Conservation (phyloP, 92 coral and sea anemone genomes). For the Palythoa heliodiscus region DNA sequence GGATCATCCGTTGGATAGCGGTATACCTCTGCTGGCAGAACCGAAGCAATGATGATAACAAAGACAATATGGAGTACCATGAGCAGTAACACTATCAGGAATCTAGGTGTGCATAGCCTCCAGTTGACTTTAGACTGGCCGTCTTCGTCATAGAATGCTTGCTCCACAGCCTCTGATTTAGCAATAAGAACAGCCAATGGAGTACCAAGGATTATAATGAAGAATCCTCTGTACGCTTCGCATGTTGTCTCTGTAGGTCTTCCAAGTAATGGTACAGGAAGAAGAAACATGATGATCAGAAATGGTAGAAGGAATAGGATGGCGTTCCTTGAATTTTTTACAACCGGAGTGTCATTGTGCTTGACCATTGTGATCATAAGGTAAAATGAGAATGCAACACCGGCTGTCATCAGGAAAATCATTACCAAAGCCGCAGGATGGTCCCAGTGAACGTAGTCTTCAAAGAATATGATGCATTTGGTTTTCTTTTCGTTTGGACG, state of each 20-base stretch:
- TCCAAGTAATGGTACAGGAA: slow-evolving; percentile 87
- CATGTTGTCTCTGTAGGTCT: slow-evolving; percentile 88
- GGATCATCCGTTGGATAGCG: slow-evolving; percentile 69
- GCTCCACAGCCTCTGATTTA: slow-evolving; percentile 69
- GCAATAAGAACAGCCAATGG: slow-evolving; percentile 88
- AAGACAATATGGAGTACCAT: slow-evolving; percentile 69
- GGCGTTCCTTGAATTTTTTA: slow-evolving; percentile 87
- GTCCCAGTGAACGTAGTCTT: slow-evolving; percentile 91
- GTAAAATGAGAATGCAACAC: slow-evolving; percentile 81
- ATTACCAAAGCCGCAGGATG: slow-evolving; percentile 87
- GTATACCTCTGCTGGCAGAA: slow-evolving; percentile 69
- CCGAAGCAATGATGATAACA: slow-evolving; percentile 59
- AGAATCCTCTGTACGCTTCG: slow-evolving; percentile 89
- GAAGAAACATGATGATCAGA: slow-evolving; percentile 75
- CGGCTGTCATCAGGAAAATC: slow-evolving; percentile 88
- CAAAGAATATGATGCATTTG: slow-evolving; percentile 68
- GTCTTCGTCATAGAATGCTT: slow-evolving; percentile 73
- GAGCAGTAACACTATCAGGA: slow-evolving; percentile 57
- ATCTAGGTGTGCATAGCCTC: slow-evolving; percentile 76
- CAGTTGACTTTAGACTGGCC: slow-evolving; percentile 69
- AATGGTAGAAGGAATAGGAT: slow-evolving; percentile 69
- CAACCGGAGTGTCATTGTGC: slow-evolving; percentile 84
- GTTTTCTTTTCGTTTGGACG: slow-evolving; percentile 71
- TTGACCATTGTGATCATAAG: slow-evolving; percentile 74
- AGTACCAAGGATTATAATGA: slow-evolving; percentile 75